Conservation (phyloP, 1,140 invertebrate species). For the Steinernema feltiae region DNA sequence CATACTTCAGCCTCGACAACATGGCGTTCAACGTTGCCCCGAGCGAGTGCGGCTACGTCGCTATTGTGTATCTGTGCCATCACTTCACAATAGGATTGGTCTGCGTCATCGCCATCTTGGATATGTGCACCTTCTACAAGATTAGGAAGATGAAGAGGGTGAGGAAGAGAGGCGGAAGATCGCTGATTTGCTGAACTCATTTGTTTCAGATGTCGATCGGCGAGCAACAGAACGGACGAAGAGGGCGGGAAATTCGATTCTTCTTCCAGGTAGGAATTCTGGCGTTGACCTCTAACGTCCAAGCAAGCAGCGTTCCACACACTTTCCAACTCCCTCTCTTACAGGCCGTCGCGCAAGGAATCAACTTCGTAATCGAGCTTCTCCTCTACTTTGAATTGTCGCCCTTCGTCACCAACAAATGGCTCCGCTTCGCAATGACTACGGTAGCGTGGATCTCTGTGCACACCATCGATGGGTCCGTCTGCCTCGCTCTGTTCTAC, state of each 20-base stretch:
- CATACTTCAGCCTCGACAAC: neutral
- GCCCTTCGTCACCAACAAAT: neutral
- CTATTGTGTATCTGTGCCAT: neutral
- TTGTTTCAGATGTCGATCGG: too few species aligned
- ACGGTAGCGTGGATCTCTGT: neutral
- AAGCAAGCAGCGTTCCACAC: neutral
- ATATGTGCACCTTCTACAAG: neutral
- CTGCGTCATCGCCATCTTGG: neutral
- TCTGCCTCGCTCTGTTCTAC: neutral
- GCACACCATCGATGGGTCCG: neutral
- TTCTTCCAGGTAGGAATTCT: neutral
- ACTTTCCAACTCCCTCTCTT: neutral
- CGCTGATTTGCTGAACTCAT: too few species aligned
- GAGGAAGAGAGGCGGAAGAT: too few species aligned
- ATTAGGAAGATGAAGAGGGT: neutral
- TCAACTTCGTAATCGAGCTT: neutral
- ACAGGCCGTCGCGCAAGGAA: neutral
- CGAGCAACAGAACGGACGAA: neutral
- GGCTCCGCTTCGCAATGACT: neutral
- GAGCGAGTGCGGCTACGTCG: neutral
- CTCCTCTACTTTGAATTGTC: neutral
- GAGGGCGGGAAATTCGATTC: neutral
- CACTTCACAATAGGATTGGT: neutral
- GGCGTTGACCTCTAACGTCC: too few species aligned
- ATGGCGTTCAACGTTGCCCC: neutral